These are phyloP conservation scores for Teleogryllus occipitalis DNA, from an alignment of 1,140 invertebrate species.

Conservation along the genomic window DNA sequence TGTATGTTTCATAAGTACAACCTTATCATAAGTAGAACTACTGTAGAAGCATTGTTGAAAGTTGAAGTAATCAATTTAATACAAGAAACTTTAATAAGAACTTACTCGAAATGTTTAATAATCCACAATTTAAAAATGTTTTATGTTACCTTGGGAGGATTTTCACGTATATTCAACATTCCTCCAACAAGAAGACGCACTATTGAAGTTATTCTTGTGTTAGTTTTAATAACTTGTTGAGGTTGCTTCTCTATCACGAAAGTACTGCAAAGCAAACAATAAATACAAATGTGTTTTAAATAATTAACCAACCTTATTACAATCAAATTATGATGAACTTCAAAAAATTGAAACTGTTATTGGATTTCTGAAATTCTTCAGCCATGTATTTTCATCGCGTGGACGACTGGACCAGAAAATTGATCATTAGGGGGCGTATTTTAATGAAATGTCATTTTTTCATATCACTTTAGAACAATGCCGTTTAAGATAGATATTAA, in stretches of 20 bases:
- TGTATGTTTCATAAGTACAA: too few relatives aligned
- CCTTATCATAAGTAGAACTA: too few relatives aligned
- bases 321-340: background rate
- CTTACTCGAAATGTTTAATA: too few relatives aligned
- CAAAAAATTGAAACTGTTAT: background rate
- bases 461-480: too few relatives aligned
- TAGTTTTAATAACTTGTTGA: slow-evolving; percentile 97
- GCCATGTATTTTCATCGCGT: background rate
- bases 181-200: slow-evolving; percentile 86
- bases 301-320: background rate
- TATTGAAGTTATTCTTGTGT: slow-evolving; percentile 86
- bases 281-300: background rate
- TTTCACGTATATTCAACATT: slow-evolving; percentile 89
- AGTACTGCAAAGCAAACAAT: slow-evolving; percentile 46
- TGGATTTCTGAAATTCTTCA: background rate
- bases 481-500: too few relatives aligned
- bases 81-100: too few relatives aligned
- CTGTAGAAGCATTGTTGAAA: too few relatives aligned
- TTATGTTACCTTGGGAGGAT: slow-evolving; percentile 61
- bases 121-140: background rate
- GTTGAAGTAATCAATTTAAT: too few relatives aligned
- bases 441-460: too few relatives aligned
- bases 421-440: too few relatives aligned
- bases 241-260: slow-evolving; percentile 97
- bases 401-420: background rate